Base-by-base conservation (phyloP, 1,140 invertebrate species). In the Penaeus japonicus region DNA sequence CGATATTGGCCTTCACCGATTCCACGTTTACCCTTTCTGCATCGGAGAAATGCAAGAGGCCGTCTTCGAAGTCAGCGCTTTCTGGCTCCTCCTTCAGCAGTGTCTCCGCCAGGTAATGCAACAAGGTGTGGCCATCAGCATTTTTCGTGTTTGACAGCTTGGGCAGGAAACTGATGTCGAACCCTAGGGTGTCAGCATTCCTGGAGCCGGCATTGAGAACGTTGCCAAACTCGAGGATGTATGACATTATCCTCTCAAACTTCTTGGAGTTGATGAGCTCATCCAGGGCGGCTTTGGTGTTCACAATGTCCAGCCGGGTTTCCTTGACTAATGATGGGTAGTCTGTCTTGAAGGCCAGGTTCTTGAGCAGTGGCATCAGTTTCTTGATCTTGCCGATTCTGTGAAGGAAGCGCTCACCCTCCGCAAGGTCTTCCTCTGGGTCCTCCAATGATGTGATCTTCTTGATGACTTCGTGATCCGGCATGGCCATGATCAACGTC, bases 61-160 rank as follows among this genome's bases (percentile, higher is more conserved):
- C 90, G 77, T 90, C 90, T 73, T 90, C 90, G 57, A 90, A 90
- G 57, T 89, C 89, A 15, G 85, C 85, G 30, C 70, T 89, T 0
- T 99, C 97, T 0, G 97, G 96, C 92, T 97, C 96, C 91, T 98
- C 98, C 57, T 93, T 95, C 92, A 99, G 97, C 89, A 98, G 95
- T 1, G 95, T 96, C 90, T 98, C 96, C 0, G 96, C 97, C 59
- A 99, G 93, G 92, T 97, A 99, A 92, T 99, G 98, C 73, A 99
- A 93, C 30, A 99, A 93, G 0, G 98, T 99, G 84, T 97, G 97
- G 91, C 99, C 98, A 91, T 99, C 97, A 17, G 96, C 93, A 92
- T 99, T 97, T 94, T 99, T 99, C 4, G 98, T 99, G 86, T 96
- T 96, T n/a, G 91, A 91, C 93, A 98, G 96, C 94, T 99, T 99